A percentile compares a stretch with the other conserved stretches of the same genome.
These are phyloP conservation scores for Catagonus wagneri DNA, from an alignment of 2,113 vertebrate species.

Conservation along the genomic window DNA sequence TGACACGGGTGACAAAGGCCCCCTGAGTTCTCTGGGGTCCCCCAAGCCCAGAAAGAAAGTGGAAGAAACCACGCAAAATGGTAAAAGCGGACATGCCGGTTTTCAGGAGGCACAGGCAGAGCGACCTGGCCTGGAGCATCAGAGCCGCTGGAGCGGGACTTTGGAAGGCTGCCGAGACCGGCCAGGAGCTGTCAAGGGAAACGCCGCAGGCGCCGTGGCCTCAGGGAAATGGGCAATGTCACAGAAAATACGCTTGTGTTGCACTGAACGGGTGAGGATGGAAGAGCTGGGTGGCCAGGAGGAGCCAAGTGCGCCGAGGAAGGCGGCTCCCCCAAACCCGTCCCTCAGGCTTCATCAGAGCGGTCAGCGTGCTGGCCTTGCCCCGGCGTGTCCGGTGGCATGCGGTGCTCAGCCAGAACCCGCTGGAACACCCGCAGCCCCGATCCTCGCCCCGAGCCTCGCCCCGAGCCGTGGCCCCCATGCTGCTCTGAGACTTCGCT, in stretches of 20 bases:
- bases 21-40: neutral
- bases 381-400: neutral
- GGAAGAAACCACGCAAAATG: accelerated
- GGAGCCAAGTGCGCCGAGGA: accelerated
- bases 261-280: too few relatives aligned
- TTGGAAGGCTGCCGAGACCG: accelerated
- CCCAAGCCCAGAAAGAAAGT: neutral
- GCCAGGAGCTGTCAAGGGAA: accelerated
- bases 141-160: accelerated
- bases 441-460: accelerated
- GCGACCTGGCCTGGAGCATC: accelerated
- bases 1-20: accelerated
- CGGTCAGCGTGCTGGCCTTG: accelerated
- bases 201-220: too few relatives aligned
- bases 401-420: accelerated
- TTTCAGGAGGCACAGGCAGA: too few relatives aligned
- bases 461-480: accelerated
- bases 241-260: accelerated
- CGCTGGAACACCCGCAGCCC: accelerated
- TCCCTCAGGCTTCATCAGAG: too few relatives aligned
- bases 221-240: neutral
- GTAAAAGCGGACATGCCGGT: accelerated
- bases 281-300: accelerated
- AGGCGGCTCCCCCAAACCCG: accelerated
- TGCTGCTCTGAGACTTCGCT: accelerated